These are phyloP conservation scores for Ardeotis arabs DNA, from an alignment of 2,113 vertebrate species.

Conservation along the genomic window DNA sequence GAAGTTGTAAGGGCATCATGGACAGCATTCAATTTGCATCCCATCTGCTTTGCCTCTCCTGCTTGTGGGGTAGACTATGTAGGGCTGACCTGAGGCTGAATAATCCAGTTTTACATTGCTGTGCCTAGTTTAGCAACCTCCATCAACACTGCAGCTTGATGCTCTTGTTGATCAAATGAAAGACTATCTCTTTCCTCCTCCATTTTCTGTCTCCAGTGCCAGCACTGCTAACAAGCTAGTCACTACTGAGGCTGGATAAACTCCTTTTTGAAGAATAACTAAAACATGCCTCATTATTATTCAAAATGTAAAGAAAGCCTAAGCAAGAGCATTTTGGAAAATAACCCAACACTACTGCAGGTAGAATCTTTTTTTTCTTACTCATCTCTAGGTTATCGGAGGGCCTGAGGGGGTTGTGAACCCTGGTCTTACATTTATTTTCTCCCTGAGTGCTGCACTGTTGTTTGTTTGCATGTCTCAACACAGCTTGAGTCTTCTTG, in stretches of 20 bases:
- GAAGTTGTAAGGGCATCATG: background rate
- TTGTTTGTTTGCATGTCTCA: background rate
- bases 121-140: background rate
- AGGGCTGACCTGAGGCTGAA: background rate
- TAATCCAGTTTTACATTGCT: background rate
- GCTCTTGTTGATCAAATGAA: background rate
- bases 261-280: background rate
- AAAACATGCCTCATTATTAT: background rate
- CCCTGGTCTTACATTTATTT: background rate
- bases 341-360: background rate
- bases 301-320: background rate
- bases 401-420: background rate
- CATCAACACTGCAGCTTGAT: background rate
- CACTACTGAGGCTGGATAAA: background rate
- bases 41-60: background rate
- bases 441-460: fast-evolving
- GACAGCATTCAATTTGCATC: background rate
- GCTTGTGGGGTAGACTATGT: background rate
- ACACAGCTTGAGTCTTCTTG: fast-evolving
- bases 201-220: background rate
- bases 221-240: background rate
- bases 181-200: background rate
- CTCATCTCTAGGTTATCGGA: background rate
- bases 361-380: background rate
- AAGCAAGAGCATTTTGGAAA: background rate